Conservation (phyloP, 2,113 vertebrate genomes). For the Phrynosoma platyrhinos region DNA sequence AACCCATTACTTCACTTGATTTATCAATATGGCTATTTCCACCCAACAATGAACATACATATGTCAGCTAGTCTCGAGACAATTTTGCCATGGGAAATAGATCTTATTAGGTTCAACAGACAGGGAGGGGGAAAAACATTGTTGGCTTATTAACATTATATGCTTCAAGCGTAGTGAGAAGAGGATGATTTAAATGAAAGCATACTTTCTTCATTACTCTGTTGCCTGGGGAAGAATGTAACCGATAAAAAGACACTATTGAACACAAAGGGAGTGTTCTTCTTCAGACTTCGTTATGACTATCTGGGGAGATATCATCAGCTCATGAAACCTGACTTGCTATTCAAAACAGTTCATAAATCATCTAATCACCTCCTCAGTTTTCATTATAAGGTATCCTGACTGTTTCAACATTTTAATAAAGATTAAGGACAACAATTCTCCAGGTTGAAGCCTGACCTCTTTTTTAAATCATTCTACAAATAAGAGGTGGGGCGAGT, state of each 20-base stretch:
- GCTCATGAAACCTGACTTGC: conserved; percentile 44
- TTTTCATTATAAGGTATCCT: conserved; percentile 62
- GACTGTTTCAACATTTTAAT: conserved; percentile 63
- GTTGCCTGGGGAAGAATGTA: not conserved
- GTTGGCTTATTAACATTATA: not conserved
- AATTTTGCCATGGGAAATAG: not conserved
- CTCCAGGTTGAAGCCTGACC: conserved; percentile 21
- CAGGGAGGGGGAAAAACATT: not conserved
- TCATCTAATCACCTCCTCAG: conserved; percentile 61
- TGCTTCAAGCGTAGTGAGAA: not conserved
- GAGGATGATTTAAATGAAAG: not conserved
- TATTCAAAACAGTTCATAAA: conserved; percentile 58
- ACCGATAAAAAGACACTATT: not conserved
- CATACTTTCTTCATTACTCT: conserved; percentile 2
- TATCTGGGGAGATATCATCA: conserved; percentile 47
- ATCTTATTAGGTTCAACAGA: not conserved
- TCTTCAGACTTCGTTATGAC: not conserved
- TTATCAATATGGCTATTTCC: not conserved
- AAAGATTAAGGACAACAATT: conserved; percentile 44
- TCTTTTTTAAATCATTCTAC: conserved; percentile 20
- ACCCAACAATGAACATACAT: too few relatives aligned
- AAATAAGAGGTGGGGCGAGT: not conserved
- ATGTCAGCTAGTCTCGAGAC: too few relatives aligned
- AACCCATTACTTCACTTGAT: too few relatives aligned
- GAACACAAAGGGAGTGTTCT: not conserved